A percentile compares a stretch with the other conserved stretches of the same genome.
These are phyloP conservation scores for Mellilla xanthometata DNA, from an alignment of 2,888 invertebrate species.

Conservation along the genomic window DNA sequence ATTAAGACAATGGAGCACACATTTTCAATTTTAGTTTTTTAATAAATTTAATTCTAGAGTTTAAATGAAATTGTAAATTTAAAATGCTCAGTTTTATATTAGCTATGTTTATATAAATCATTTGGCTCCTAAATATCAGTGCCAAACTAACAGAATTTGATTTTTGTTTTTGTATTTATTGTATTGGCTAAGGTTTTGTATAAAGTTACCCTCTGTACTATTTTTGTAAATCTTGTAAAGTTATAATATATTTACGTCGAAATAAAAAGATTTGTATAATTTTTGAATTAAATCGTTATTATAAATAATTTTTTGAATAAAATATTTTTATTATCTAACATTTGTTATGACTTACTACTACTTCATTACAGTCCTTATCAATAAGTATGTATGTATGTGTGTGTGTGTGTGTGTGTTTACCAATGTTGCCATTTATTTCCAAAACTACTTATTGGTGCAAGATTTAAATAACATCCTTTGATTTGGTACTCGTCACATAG, in stretches of 20 bases:
- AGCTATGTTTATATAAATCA: constrained; percentile 26
- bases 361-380: too few species aligned
- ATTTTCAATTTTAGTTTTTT: too few species aligned
- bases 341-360: neutral
- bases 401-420: too few species aligned
- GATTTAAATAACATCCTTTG: too few species aligned
- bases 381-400: too few species aligned
- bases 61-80: constrained; percentile 34
- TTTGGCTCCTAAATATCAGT: constrained; percentile 54
- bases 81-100: constrained; percentile 58
- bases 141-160: constrained; percentile 54
- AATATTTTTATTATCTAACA: constrained; percentile 57
- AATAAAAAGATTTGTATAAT: constrained; percentile 49
- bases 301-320: constrained; percentile 66
- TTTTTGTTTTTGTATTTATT: constrained; percentile 49
- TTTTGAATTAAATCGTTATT: constrained; percentile 56
- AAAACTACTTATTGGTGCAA: too few species aligned
- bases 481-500: too few species aligned
- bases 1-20: too few species aligned
- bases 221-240: constrained; percentile 61
- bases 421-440: too few species aligned
- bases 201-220: constrained; percentile 65
- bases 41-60: too few species aligned
- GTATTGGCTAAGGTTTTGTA: constrained; percentile 46
- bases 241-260: constrained; percentile 42